These are phyloP conservation scores for Cranoglanis bouderius DNA, from an alignment of 2,113 vertebrate species.

Conservation along the genomic window DNA sequence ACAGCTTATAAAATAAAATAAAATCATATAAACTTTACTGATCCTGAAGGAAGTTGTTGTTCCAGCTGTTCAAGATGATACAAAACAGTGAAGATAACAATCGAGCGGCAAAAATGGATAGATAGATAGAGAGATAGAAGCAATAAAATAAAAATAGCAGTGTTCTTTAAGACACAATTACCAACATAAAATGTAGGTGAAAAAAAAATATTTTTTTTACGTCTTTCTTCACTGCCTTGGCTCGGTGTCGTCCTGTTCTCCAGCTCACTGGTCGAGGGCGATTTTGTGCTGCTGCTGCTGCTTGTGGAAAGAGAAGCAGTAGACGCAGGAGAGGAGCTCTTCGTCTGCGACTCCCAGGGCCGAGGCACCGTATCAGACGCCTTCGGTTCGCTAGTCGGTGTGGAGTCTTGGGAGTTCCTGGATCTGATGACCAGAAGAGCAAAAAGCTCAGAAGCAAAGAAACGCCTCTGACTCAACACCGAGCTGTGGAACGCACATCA, in stretches of 20 bases:
- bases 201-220: too few species aligned
- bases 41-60: background rate
- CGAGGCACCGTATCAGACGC: background rate
- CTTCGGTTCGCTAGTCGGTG: background rate
- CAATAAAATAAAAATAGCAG: too few species aligned
- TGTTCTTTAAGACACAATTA: too few species aligned
- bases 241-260: background rate
- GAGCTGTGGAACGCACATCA: background rate
- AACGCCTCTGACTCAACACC: background rate
- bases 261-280: background rate
- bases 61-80: background rate
- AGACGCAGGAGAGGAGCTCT: background rate
- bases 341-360: background rate
- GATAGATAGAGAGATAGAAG: too few species aligned
- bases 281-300: background rate
- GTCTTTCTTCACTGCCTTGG: background rate
- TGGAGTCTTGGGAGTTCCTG: background rate
- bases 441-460: background rate
- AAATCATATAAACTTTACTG: background rate
- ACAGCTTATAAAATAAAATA: background rate
- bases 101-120: too few species aligned
- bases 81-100: too few species aligned
- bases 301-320: background rate
- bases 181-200: too few species aligned
- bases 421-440: slow-evolving; percentile 15